Percentiles rank a stretch among this genome's conserved stretches.
phyloP scores from a whole-genome alignment of 2,113 vertebrate genomes.

The Perca schrenkii region DNA sequence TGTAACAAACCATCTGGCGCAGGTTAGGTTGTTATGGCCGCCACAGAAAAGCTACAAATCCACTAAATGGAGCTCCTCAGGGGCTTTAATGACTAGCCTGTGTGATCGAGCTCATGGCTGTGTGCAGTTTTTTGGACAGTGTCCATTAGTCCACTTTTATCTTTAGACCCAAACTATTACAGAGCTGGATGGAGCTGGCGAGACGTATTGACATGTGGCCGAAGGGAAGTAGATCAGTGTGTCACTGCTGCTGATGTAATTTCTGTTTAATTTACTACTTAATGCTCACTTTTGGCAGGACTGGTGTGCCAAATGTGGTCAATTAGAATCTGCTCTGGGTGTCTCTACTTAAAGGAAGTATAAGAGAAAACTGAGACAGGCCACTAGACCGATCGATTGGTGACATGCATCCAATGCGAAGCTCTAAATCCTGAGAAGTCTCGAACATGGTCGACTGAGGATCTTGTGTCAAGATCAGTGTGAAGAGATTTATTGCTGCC shows the following conservation, averaged over 20 bases:
- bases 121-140: conserved; percentile 45
- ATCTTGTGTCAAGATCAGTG: conserved; percentile 24
- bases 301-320: background rate
- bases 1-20: too few species aligned
- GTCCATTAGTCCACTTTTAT: conserved; percentile 68
- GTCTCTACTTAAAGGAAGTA: background rate
- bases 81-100: conserved; percentile 16
- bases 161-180: conserved; percentile 55
- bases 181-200: conserved; percentile 37
- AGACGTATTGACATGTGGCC: conserved; percentile 51
- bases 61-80: background rate
- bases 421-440: background rate
- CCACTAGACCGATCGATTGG: background rate
- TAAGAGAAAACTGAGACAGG: background rate
- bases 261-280: conserved; percentile 28
- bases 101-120: conserved; percentile 38
- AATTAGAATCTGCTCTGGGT: background rate
- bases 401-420: background rate
- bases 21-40: background rate
- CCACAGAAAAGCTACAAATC: conserved; percentile 2
- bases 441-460: background rate
- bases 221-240: conserved; percentile 55
- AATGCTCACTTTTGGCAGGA: conserved; percentile 10
- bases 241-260: conserved; percentile 24
- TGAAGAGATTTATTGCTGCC: background rate